Percentiles rank a stretch among this genome's conserved stretches.
Evolutionary conservation across 2,888 invertebrate genomes (phyloP).

Genomic region (Agrochola lota): DNA sequence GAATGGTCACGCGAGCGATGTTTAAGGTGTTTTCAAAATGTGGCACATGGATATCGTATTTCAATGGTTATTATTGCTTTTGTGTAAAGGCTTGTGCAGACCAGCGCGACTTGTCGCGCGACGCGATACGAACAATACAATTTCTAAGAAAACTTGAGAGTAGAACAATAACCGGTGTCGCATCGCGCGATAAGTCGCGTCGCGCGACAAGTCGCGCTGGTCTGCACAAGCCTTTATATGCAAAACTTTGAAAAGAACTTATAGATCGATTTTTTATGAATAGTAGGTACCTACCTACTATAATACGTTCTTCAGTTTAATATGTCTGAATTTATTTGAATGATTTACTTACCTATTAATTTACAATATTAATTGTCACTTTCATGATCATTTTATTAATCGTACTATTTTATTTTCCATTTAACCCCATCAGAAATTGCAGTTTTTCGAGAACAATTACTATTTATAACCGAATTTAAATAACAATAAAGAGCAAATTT

Average conservation of each 20-base stretch:
- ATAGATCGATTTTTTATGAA: background rate
- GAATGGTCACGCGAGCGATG: constrained; percentile 71
- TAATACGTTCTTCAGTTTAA: background rate
- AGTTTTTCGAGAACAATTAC: constrained; percentile 15
- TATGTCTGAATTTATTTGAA: background rate
- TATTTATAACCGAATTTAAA: constrained; percentile 20
- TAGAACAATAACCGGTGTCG: too few relatives aligned
- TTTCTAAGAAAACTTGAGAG: too few relatives aligned
- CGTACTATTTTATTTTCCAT: background rate
- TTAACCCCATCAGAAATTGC: background rate
- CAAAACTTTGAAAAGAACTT: constrained; percentile 1
- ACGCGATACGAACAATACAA: too few relatives aligned
- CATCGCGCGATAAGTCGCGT: too few relatives aligned
- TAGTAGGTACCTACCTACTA: background rate
- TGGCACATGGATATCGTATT: constrained; percentile 55
- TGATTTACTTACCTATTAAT: background rate
- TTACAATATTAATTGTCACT: background rate
- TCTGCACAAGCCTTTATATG: too few relatives aligned
- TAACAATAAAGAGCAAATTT: constrained; percentile 20
- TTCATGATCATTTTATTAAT: background rate
- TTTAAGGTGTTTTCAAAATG: constrained; percentile 56
- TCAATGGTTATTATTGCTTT: constrained; percentile 34
- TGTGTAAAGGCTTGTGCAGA: too few relatives aligned
- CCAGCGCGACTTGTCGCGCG: too few relatives aligned
- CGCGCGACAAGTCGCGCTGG: too few relatives aligned